A percentile compares a stretch with the other conserved stretches of the same genome.
Conservation (phyloP, 1,140 invertebrate species). For the Acromyrmex charruanus region DNA sequence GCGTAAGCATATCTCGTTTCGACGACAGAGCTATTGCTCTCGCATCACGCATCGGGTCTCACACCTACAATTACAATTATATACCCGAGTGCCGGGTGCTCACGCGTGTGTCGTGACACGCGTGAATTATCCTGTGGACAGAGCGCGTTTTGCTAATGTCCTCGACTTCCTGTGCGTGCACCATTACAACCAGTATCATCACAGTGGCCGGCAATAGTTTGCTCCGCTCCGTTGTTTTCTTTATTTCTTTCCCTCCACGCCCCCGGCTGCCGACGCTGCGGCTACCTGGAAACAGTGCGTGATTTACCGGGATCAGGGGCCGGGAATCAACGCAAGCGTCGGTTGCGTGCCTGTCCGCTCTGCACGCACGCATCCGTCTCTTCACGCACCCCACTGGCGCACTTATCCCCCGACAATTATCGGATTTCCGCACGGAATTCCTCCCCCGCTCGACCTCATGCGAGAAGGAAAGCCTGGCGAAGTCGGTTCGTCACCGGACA, state of each 20-base stretch:
- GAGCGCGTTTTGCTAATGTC: constrained; percentile 66
- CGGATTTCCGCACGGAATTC: constrained; percentile 76
- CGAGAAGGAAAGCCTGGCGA: constrained; percentile 59
- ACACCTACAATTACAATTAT: constrained; percentile 67
- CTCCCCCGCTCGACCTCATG: constrained; percentile 11
- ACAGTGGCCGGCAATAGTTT: constrained; percentile 42
- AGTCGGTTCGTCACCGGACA: constrained; percentile 67
- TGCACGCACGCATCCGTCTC: constrained; percentile 72
- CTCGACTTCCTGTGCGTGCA: constrained; percentile 69
- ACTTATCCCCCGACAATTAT: constrained; percentile 79
- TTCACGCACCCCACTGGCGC: constrained; percentile 61
- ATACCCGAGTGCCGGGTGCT: not conserved
- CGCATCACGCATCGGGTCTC: constrained; percentile 38
- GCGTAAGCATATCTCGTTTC: constrained; percentile 60
- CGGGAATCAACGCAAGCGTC: constrained; percentile 51
- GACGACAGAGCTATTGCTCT: constrained; percentile 59
- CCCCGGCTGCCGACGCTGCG: not conserved
- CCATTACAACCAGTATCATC: constrained; percentile 58
- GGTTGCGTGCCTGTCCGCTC: constrained; percentile 58
- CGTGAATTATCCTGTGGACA: constrained; percentile 67
- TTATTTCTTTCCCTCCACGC: constrained; percentile 25
- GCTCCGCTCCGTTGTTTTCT: constrained; percentile 30
- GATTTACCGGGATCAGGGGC: constrained; percentile 63
- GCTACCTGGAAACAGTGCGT: constrained; percentile 33
- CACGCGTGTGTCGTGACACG: constrained; percentile 52